Conservation (phyloP, 2,888 invertebrate genomes). For the Heterodera filipjevi region DNA sequence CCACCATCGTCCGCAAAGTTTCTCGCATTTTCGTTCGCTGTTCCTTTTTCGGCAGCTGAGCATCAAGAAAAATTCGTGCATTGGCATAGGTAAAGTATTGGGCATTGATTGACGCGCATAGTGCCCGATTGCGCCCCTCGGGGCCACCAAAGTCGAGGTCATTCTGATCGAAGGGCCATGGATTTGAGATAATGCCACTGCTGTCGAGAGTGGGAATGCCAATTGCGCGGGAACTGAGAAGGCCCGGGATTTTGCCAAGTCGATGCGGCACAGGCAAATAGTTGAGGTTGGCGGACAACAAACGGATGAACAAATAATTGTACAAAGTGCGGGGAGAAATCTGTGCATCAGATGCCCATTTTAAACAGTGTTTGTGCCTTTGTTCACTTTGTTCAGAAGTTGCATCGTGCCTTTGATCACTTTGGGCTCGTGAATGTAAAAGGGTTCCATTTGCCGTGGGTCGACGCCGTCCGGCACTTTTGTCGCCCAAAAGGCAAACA, state of each 20-base stretch:
- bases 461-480: neutral
- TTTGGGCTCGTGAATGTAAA: constrained; percentile 10
- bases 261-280: constrained; percentile 24
- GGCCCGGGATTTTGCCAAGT: neutral
- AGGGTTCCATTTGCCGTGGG: neutral
- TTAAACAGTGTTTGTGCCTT: too few relatives aligned
- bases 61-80: constrained; percentile 33
- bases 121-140: neutral
- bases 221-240: neutral
- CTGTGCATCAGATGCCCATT: neutral
- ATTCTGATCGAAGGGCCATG: neutral
- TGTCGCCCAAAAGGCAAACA: neutral
- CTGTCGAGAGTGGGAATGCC: neutral
- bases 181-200: neutral
- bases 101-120: constrained; percentile 23
- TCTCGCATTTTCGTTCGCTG: constrained; percentile 1
- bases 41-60: constrained; percentile 19
- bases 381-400: neutral
- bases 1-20: constrained; percentile 21
- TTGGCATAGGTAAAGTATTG: constrained; percentile 31
- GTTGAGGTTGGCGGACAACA: constrained; percentile 17
- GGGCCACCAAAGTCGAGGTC: constrained; percentile 9
- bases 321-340: constrained; percentile 23
- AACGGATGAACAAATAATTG: constrained; percentile 27
- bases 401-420: neutral